A percentile compares a stretch with the other conserved stretches of the same genome.
phyloP scores from a whole-genome alignment of 2,888 invertebrate genomes.

The Onchidella celtica region DNA sequence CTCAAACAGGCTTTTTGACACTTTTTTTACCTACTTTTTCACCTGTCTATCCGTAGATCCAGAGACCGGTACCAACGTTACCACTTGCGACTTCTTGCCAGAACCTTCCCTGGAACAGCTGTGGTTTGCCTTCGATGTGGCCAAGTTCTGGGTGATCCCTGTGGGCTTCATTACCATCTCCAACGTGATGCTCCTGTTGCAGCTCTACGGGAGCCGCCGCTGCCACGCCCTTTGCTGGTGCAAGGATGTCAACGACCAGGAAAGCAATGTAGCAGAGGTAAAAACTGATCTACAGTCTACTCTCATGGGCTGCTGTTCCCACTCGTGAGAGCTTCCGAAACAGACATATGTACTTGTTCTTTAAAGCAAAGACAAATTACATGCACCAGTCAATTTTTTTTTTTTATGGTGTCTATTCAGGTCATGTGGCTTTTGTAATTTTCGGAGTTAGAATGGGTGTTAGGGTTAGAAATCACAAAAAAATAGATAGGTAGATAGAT shows the following conservation, averaged over 20 bases:
- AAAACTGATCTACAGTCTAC: not conserved
- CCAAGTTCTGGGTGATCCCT: conserved; percentile 1
- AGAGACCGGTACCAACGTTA: not conserved
- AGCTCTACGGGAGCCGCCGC: not conserved
- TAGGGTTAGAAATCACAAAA: too few species aligned
- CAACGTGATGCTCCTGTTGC: not conserved
- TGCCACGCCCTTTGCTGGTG: not conserved
- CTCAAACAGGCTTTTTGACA: too few species aligned
- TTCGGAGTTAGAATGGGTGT: too few species aligned
- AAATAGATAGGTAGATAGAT: too few species aligned
- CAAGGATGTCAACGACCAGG: not conserved
- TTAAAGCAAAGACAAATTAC: too few species aligned
- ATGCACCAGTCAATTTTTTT: too few species aligned
- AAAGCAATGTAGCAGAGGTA: not conserved
- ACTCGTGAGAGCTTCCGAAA: too few species aligned
- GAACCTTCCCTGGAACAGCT: not conserved
- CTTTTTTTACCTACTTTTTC: too few species aligned
- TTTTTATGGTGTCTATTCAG: too few species aligned
- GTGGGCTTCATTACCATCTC: conserved; percentile 3
- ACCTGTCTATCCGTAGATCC: not conserved
- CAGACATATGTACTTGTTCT: too few species aligned
- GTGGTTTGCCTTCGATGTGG: not conserved
- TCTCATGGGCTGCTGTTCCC: too few species aligned
- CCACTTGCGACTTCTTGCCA: not conserved
- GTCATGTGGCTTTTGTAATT: too few species aligned